Evolutionary conservation across 2,797 vertebrate genomes (phyloP), one percentile per base, ranked within the genome.

Genomic region (Lepilemur ruficaudatus): DNA sequence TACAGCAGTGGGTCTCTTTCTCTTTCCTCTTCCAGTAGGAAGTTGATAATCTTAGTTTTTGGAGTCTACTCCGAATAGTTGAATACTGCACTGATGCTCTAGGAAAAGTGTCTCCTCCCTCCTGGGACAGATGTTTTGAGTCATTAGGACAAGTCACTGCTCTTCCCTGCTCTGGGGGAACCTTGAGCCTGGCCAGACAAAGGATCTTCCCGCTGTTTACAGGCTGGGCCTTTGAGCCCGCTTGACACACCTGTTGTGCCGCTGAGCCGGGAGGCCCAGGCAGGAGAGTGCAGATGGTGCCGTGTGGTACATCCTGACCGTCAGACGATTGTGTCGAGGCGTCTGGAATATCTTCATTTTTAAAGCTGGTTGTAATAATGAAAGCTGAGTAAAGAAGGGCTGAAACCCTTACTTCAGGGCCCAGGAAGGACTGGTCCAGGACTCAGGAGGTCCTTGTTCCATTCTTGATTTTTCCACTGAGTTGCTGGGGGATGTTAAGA

Each of bases 241-340:
- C 0, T 0, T 5, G 25, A 35, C 1, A 13, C 14, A 52, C 48
- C 32, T 38, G 38, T 28, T 46, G 30, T 23, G 25, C 78, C 48
- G 61, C 43, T 59, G 48, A 46, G 22, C 43, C 23, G 14, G 25
- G 61, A 63, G 43, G 92, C 28, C 32, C 72, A 46, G 65, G 57
- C 2, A 46, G 48, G 46, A 65, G 18, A 61, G n/a, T 0, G 0
- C 0, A 3, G 55, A 35, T 67, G 41, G 23, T 8, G 9, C 7
- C 18, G 0, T 28, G 8, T 70, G 18, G 20, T 8, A 18, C 2
- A 0, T 52, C 38, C 38, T 59, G 65, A 52, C 32, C 35, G 1
- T 13, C 38, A 23, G 28, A 63, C 25, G 30, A 0, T 38, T 20
- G 46, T 75, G 43, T 23, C 18, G 38, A 61, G 41, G n/a, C 6